Base-by-base conservation (phyloP, 2,888 invertebrate species). In the Melolontha melolontha region DNA sequence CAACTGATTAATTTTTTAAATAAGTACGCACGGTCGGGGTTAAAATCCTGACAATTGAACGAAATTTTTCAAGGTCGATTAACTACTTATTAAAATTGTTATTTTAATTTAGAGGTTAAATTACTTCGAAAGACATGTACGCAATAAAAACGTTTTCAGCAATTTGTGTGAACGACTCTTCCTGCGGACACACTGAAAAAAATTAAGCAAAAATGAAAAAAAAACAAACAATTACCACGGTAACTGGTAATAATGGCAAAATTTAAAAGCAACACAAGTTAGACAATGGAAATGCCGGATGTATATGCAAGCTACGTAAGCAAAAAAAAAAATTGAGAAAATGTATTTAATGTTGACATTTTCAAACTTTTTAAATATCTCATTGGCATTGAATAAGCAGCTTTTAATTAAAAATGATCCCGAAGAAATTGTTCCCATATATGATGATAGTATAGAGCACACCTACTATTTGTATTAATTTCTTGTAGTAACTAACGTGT, bases 11-110 rank as follows among this genome's bases (percentile, higher is more conserved):
- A 64, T 44, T 51, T 64, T n/a, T 42, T 27, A 64, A 64, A 59
- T 49, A 57, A 47, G 59, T 59, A 59, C 49, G 29, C 41, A 59
- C 50, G 34, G 50, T 41, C 66, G 66, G 66, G 66, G 66, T 66
- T 66, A 66, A 66, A 66, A 66, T 66, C 66, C 66, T 66, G 41
- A 66, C 51, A 66, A 66, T 66, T 66, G 66, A 59, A 49, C 59
- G 27, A 66, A 66, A 59, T 59, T 66, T 57, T 66, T 66, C 66
- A 66, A 66, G 66, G 66, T 59, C 66, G 57, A 66, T 66, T 66
- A 66, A 59, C 50, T 57, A 66, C 66, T 66, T 50, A 49, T 49
- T 66, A 66, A 55, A 66, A 66, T 66, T 66, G 66, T 59, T 66
- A 59, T 66, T 55, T 66, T 66, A 59, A 66, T 66, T 65, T 66